Evolutionary conservation across 1,140 invertebrate genomes (phyloP).

Genomic region (Copidosoma floridanum): DNA sequence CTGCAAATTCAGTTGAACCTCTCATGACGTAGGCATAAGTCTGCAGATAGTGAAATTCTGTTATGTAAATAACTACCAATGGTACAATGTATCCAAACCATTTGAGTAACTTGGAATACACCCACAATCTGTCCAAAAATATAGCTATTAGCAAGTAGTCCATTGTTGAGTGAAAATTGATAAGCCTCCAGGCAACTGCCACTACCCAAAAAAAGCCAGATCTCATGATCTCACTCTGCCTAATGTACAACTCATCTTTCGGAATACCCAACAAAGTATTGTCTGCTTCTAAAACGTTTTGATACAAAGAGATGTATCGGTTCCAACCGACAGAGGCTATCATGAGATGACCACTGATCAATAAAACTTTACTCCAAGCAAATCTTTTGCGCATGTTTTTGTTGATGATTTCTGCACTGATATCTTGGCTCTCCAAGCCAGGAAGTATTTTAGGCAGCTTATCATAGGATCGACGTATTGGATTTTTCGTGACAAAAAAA

Average conservation of each 20-base stretch:
- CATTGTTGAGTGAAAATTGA: conserved; percentile 76
- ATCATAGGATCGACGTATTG: conserved; percentile 64
- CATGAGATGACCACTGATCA: conserved; percentile 69
- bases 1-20: conserved; percentile 15
- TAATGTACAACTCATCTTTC: conserved; percentile 54
- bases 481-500: conserved; percentile 67
- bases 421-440: conserved; percentile 20
- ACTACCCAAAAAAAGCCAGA: conserved; percentile 72
- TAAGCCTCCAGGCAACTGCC: conserved; percentile 73
- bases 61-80: conserved; percentile 59
- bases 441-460: conserved; percentile 58
- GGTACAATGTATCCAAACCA: conserved; percentile 63
- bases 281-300: conserved; percentile 68
- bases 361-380: conserved; percentile 63
- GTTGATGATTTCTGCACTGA: conserved; percentile 8
- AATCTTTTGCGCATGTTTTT: conserved; percentile 61
- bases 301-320: conserved; percentile 75
- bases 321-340: conserved; percentile 77
- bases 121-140: conserved; percentile 77
- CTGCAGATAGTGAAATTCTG: conserved; percentile 53
- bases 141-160: conserved; percentile 75
- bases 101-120: conserved; percentile 65
- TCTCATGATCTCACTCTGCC: conserved; percentile 50
- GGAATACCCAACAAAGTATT: conserved; percentile 51
- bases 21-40: conserved; percentile 35